A percentile compares a stretch with the other conserved stretches of the same genome.
These are phyloP conservation scores for Folsomia candida DNA, from an alignment of 2,888 invertebrate genomes.

Conservation along the genomic window DNA sequence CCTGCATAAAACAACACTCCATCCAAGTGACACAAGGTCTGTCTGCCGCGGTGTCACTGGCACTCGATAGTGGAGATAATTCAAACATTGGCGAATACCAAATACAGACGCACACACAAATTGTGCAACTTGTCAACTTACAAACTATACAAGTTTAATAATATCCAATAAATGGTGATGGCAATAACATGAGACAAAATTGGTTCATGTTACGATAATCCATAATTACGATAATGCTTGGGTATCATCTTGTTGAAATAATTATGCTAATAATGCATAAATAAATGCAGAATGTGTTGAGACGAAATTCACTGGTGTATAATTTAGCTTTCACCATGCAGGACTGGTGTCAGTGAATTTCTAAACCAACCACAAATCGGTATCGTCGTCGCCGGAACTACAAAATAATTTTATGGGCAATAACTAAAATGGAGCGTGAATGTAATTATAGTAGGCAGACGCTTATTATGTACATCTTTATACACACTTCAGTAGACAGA, in stretches of 20 bases:
- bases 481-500: slow-evolving; percentile 48
- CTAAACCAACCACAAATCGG: background rate
- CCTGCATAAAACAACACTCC: background rate
- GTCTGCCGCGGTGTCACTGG: background rate
- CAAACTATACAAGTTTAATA: background rate
- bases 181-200: too few species aligned
- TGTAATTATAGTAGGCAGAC: slow-evolving; percentile 42
- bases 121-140: background rate
- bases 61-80: background rate
- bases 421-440: slow-evolving; percentile 11
- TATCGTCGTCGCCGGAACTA: background rate
- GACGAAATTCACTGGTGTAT: background rate
- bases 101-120: too few species aligned
- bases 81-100: too few species aligned
- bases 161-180: background rate
- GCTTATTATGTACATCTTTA: slow-evolving; percentile 43
- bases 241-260: too few species aligned
- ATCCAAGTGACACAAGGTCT: too few species aligned
- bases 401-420: background rate
- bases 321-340: background rate
- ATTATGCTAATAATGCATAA: background rate
- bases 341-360: background rate
- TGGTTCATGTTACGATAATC: too few species aligned
- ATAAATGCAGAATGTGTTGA: background rate
- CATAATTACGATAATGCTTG: too few species aligned